A percentile compares a stretch with the other conserved stretches of the same genome.
These are phyloP conservation scores for Calephelis nemesis DNA, from an alignment of 1,140 invertebrate species.

Conservation along the genomic window DNA sequence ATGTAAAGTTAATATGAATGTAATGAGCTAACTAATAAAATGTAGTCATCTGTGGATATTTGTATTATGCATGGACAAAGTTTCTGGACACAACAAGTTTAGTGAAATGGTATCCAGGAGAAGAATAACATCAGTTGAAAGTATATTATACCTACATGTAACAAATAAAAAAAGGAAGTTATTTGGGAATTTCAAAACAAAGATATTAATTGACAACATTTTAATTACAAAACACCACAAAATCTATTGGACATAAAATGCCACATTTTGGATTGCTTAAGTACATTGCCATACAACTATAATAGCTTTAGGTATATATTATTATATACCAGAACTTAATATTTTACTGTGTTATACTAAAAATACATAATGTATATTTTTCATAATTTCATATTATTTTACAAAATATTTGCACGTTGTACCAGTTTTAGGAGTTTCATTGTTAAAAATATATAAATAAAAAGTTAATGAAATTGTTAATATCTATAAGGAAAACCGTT, in stretches of 20 bases:
- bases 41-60: no score
- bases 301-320: conserved; percentile 65
- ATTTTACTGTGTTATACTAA: conserved; percentile 72
- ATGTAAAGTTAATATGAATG: no score
- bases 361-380: conserved; percentile 65
- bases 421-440: conserved; percentile 22
- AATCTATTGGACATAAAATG: conserved; percentile 74
- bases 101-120: no score
- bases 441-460: conserved; percentile 1
- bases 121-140: no score
- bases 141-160: no score
- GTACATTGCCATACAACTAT: conserved; percentile 69
- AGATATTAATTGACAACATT: conserved; percentile 77
- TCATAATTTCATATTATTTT: conserved; percentile 64
- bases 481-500: no score
- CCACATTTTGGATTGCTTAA: conserved; percentile 69
- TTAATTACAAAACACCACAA: conserved; percentile 80
- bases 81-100: no score
- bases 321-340: conserved; percentile 58
- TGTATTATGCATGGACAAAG: no score
- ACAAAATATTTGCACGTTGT: conserved; percentile 63
- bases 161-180: neutral
- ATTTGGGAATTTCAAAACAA: conserved; percentile 38
- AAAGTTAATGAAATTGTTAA: no score
- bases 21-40: no score